These are phyloP conservation scores for Brachyhypopomus occidentalis DNA, from an alignment of 2,113 vertebrate genomes.

Conservation along the genomic window DNA sequence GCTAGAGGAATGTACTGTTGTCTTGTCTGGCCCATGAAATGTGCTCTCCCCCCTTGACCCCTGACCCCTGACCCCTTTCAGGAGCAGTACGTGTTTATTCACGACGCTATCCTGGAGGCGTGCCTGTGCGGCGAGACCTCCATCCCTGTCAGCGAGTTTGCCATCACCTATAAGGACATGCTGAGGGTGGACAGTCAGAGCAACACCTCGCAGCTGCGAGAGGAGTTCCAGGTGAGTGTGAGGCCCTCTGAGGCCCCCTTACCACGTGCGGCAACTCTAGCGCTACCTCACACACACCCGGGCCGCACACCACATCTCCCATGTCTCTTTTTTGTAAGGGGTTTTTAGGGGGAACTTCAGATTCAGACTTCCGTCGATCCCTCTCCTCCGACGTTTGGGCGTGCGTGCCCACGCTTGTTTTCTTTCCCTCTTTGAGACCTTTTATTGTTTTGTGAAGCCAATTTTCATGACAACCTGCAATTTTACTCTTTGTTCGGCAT, in stretches of 20 bases:
- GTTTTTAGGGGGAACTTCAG: background rate
- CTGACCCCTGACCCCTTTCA: constrained; percentile 52
- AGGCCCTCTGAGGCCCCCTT: background rate
- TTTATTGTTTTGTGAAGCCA: background rate
- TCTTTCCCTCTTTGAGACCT: background rate
- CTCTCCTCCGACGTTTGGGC: background rate
- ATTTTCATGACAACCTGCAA: background rate
- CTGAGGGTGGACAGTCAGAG: constrained; percentile 93
- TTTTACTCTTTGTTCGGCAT: background rate
- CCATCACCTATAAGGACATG: constrained; percentile 91
- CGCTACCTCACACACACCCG: too few species aligned
- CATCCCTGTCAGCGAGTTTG: constrained; percentile 88
- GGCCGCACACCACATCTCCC: too few species aligned
- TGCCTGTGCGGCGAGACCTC: constrained; percentile 94
- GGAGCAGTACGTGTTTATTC: constrained; percentile 98
- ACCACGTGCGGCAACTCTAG: too few species aligned
- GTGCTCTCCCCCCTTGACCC: background rate
- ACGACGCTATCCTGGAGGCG: constrained; percentile 93
- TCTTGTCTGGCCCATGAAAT: constrained; percentile 16
- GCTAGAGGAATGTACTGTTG: constrained; percentile 19
- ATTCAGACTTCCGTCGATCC: background rate
- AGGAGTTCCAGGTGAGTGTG: constrained; percentile 90
- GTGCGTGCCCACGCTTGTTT: background rate
- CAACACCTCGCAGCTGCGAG: constrained; percentile 91
- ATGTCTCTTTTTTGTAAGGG: too few species aligned